Evolutionary conservation across 2,113 vertebrate genomes (phyloP), one percentile per base, ranked within the genome.

Genomic region (Indri indri): DNA sequence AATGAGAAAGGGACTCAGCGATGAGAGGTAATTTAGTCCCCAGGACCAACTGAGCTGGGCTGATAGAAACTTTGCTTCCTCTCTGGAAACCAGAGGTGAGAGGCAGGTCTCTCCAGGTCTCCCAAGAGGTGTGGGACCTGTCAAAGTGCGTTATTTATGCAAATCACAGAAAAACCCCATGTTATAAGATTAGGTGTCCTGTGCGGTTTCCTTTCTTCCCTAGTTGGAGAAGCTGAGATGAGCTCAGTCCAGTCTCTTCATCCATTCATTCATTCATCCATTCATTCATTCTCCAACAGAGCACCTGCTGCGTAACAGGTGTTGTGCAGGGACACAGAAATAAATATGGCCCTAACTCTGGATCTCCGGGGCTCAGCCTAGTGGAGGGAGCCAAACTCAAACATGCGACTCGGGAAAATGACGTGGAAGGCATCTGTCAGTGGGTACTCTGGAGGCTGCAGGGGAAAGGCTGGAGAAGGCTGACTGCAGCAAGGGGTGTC

Each of bases 401-500:
- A 65, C 59, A 27, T 2, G 2, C 1, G 4, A 13, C 65, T 77
- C 6, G 0, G 42, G 63, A 42, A 0, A 6, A 6, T 52, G 14
- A 14, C 50, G 13, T 18, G 9, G 52, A 79, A 30, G 13, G 20
- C 40, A 10, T 23, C 32, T 20, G 25, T 32, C 22, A 7, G 4
- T 6, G 27, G 37, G 71, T 3, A 2, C 68, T 22, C 20, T 0
- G 50, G 74, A 17, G 11, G 27, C 50, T 23, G 11, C 7, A 74
- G 57, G 30, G 2, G 1, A 11, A 37, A 63, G 32, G n/a, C 61
- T 1, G 18, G 34, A 16, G 18, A 32, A 70, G 25, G 10, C 22
- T 18, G 25, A 6, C n/a, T 40, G 3, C 11, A 63, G 1, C 0
- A 1, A 27, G 30, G n/a, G 59, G 6, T 3, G 30, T 37, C 65